phyloP scores from a whole-genome alignment of 2,888 invertebrate genomes.

The Drosophila borealis region DNA sequence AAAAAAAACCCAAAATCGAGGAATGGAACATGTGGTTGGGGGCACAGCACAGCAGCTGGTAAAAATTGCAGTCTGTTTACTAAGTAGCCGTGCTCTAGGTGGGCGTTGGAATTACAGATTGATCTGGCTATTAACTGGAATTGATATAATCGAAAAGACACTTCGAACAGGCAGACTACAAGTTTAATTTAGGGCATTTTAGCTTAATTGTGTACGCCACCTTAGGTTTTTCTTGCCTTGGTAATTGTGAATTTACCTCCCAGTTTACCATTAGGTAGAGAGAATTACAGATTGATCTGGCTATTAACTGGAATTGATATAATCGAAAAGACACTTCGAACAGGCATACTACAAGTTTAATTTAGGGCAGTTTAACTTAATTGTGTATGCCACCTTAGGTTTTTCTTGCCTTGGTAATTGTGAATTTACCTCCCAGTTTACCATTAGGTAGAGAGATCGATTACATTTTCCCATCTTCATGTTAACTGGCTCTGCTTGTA shows the following conservation, averaged over 20 bases:
- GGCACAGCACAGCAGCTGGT: slow-evolving; percentile 21
- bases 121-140: slow-evolving; percentile 21
- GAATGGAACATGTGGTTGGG: background rate
- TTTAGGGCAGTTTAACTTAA: no score
- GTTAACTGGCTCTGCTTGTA: background rate
- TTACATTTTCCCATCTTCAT: no score
- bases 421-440: slow-evolving; percentile 5
- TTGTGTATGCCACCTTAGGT: no score
- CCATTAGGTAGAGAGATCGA: background rate
- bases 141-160: slow-evolving; percentile 12
- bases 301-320: slow-evolving; percentile 22
- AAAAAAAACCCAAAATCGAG: background rate
- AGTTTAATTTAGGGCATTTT: no score
- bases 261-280: slow-evolving; percentile 2
- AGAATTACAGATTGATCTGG: slow-evolving; percentile 10
- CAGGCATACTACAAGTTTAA: no score
- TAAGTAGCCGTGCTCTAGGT: slow-evolving; percentile 13
- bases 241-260: slow-evolving; percentile 8
- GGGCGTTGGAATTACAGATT: slow-evolving; percentile 5
- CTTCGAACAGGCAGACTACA: background rate
- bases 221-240: background rate
- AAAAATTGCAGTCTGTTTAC: slow-evolving; percentile 15
- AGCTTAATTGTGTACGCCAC: no score
- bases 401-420: slow-evolving; percentile 7
- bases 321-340: slow-evolving; percentile 4